A percentile compares a stretch with the other conserved stretches of the same genome.
These are phyloP conservation scores for Dipodomys stephensi DNA, from an alignment of 2,113 vertebrate species.

Conservation along the genomic window DNA sequence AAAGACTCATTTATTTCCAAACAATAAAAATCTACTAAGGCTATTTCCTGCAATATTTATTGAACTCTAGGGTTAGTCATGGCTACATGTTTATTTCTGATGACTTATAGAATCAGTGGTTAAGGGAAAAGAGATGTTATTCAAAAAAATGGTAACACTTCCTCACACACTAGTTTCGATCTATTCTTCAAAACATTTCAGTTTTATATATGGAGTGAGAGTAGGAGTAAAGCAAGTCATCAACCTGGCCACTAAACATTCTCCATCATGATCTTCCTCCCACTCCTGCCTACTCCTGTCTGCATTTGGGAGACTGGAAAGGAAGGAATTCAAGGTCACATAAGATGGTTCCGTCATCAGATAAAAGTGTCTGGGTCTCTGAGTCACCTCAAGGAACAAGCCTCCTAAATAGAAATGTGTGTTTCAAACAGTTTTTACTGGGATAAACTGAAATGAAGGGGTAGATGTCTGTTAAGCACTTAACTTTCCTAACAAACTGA, in stretches of 20 bases:
- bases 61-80: background rate
- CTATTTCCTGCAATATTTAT: background rate
- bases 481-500: background rate
- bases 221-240: background rate
- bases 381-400: background rate
- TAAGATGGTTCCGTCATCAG: background rate
- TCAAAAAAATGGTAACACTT: background rate
- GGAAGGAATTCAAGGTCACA: background rate
- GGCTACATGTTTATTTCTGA: background rate
- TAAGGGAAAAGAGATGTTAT: background rate
- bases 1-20: constrained; percentile 52
- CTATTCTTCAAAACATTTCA: background rate
- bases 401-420: background rate
- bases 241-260: background rate
- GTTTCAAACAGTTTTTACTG: background rate
- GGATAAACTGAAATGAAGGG: background rate
- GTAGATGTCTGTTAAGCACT: background rate
- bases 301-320: background rate
- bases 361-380: background rate
- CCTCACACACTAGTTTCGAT: constrained; percentile 16
- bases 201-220: background rate
- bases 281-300: background rate
- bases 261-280: background rate
- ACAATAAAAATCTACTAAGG: background rate
- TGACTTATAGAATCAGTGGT: constrained; percentile 7